Base-by-base conservation (phyloP, 2,113 vertebrate species). In the Sinosuthora webbiana region DNA sequence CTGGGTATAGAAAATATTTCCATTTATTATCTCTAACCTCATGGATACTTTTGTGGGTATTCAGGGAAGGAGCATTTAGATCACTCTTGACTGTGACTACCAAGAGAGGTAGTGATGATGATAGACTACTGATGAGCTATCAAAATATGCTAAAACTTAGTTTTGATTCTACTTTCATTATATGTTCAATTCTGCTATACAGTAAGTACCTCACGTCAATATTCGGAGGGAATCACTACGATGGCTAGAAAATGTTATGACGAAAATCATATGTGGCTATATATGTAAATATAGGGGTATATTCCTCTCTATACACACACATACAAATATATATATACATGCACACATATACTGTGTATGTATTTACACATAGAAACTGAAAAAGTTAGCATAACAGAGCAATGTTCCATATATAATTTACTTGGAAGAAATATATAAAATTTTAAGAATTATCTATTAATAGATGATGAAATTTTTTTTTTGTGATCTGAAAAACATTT, bases 241-340 rank as follows among this genome's bases (percentile, higher is more conserved):
- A 68, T n/a, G 15, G 12, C 19, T 79, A 18, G 16, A 49, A 79
- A 57, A 57, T 19, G 4, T 24, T 83, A 24, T 7, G 12, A 35
- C 2, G 7, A 35, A 83, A 80, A 39, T 79, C 2, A 12, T 69
- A 22, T 27, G 6, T 71, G 24, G 10, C 10, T 80, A 53, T 73
- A 30, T 5, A 25, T 39, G 28, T 5, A 64, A 67, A 39, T 13
- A 41, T 5, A 65, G 11, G 30, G 9, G 3, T 28, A 14, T 25
- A 10, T 16, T 35, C 22, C 17, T 60, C 28, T 52, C 2, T 45
- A 0, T 33, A 19, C 1, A 13, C 4, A 28, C 4, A 44, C 3
- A 60, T 9, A 33, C 3, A 45, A 0, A 57, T 3, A 37, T 2
- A 39, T 4, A 47, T 3, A 21, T 1, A 41, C 7, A 49, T 39